Evolutionary conservation across 2,888 invertebrate species (phyloP).

Genomic region (Coelinius sp.): DNA sequence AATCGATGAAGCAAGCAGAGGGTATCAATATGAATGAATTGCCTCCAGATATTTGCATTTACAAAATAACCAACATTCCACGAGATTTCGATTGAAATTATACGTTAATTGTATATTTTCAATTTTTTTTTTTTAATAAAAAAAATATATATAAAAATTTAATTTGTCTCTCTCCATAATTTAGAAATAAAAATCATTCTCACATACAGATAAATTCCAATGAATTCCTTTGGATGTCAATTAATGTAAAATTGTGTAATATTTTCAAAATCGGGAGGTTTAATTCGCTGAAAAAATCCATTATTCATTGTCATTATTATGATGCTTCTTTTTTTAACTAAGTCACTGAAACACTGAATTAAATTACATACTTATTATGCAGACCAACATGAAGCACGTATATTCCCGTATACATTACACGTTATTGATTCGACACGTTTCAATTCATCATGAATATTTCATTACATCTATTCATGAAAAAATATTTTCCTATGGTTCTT

Average conservation of each 20-base stretch:
- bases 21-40: conserved; percentile 2
- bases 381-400: conserved; percentile 21
- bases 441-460: conserved; percentile 21
- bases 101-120: background rate
- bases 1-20: background rate
- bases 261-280: background rate
- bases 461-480: background rate
- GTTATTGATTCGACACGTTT: conserved; percentile 19
- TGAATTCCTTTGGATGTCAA: too few relatives aligned
- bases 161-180: too few relatives aligned
- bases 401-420: conserved; percentile 21
- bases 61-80: background rate
- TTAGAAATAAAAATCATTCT: too few relatives aligned
- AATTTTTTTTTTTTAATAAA: too few relatives aligned
- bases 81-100: background rate
- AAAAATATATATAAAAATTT: too few relatives aligned
- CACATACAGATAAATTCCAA: too few relatives aligned
- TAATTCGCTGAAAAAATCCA: background rate
- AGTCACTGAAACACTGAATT: conserved; percentile 21
- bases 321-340: background rate
- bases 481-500: background rate
- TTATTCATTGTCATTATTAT: conserved; percentile 12
- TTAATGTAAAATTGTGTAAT: too few relatives aligned
- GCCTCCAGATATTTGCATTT: background rate
- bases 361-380: conserved; percentile 21